These are phyloP conservation scores for Callithrix jacchus DNA, from an alignment of 2,113 vertebrate genomes.

Conservation along the genomic window DNA sequence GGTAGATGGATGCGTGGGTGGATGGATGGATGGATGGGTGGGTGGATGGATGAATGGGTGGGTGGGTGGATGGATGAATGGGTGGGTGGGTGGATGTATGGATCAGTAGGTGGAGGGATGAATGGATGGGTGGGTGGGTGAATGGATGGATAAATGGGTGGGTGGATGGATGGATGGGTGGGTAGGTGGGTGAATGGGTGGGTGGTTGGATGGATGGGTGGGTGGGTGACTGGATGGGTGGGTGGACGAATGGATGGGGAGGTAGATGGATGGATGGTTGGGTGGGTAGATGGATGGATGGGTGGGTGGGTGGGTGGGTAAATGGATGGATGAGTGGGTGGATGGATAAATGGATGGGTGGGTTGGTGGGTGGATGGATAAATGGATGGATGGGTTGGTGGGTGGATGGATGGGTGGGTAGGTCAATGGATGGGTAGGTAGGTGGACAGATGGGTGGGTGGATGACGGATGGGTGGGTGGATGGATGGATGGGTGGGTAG, in stretches of 20 bases:
- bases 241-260: fast-evolving
- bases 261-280: no score
- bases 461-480: fast-evolving
- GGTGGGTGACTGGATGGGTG: fast-evolving
- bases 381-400: fast-evolving
- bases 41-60: fast-evolving
- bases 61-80: fast-evolving
- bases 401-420: fast-evolving
- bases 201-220: fast-evolving
- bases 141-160: fast-evolving
- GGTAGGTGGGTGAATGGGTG: fast-evolving
- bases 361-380: fast-evolving
- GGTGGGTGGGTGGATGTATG: fast-evolving
- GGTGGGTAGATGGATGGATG: fast-evolving
- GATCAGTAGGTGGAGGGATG: fast-evolving
- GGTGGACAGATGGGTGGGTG: fast-evolving
- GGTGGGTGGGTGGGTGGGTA: fast-evolving
- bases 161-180: fast-evolving
- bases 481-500: fast-evolving
- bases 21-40: fast-evolving
- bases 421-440: fast-evolving
- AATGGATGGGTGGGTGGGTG: fast-evolving
- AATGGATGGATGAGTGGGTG: fast-evolving
- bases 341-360: fast-evolving
- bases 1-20: fast-evolving